Conservation (phyloP, 2,797 vertebrate species). For the Neosilurus mollespiculum region DNA sequence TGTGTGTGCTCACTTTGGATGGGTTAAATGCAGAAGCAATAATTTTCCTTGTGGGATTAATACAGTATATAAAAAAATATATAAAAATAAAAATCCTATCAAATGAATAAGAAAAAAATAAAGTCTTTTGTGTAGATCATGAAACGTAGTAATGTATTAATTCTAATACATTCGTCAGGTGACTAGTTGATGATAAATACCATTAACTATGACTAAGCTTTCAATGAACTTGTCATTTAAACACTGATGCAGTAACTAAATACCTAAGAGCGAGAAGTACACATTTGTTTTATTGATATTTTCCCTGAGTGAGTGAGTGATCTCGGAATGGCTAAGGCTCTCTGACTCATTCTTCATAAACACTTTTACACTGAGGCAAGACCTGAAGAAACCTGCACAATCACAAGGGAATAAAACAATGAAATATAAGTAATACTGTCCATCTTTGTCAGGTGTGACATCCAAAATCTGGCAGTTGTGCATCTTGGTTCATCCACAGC, state of each 20-base stretch:
- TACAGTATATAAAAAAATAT: no score
- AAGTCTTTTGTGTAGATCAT: not conserved
- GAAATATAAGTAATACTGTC: slow-evolving; percentile 23
- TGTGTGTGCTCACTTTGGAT: no score
- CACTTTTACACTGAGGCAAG: slow-evolving; percentile 37
- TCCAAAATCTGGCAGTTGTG: slow-evolving; percentile 36
- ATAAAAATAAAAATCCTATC: no score
- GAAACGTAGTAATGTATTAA: not conserved
- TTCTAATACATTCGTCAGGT: slow-evolving; percentile 12
- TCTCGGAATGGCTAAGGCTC: slow-evolving; percentile 22
- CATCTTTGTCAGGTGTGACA: slow-evolving; percentile 45
- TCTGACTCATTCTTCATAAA: slow-evolving; percentile 39
- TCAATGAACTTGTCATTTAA: slow-evolving; percentile 27
- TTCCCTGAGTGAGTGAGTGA: slow-evolving; percentile 31
- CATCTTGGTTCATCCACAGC: slow-evolving; percentile 42
- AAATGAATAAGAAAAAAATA: not conserved
- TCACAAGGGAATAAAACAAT: slow-evolving; percentile 24
- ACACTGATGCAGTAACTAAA: slow-evolving; percentile 24
- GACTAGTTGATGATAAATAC: not conserved
- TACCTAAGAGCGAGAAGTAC: not conserved
- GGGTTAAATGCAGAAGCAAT: no score
- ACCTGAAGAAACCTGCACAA: slow-evolving; percentile 21
- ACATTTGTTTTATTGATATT: slow-evolving; percentile 30
- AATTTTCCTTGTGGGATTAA: no score
- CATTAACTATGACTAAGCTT: slow-evolving; percentile 35